A percentile compares a stretch with the other conserved stretches of the same genome.
Conservation (phyloP, 2,113 vertebrate genomes). For the Lepus timidus region DNA sequence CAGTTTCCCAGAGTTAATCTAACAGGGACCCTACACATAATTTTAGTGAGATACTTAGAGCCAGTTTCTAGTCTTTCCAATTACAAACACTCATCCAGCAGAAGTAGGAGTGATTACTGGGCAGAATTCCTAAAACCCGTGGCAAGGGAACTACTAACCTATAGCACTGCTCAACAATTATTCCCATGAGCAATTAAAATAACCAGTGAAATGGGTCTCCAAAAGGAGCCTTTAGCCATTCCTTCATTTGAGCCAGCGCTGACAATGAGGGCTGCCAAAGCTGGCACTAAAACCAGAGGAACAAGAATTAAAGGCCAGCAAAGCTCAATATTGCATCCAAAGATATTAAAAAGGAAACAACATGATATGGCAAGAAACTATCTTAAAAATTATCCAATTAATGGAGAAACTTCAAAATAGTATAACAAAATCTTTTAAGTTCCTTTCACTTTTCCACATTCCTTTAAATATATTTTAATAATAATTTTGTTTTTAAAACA, state of each 20-base stretch:
- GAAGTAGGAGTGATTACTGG: conserved; percentile 53
- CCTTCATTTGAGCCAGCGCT: conserved; percentile 46
- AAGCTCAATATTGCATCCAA: conserved; percentile 51
- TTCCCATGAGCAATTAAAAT: conserved; percentile 73
- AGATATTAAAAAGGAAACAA: conserved; percentile 56
- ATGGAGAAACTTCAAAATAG: not conserved
- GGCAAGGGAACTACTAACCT: conserved; percentile 58
- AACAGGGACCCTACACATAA: not conserved
- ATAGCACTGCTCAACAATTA: conserved; percentile 69
- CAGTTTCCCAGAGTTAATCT: conserved; percentile 45
- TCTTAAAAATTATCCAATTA: conserved; percentile 39
- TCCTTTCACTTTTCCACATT: conserved; percentile 36
- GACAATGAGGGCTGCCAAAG: conserved; percentile 46
- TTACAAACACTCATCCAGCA: conserved; percentile 45
- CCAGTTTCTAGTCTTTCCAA: conserved; percentile 51
- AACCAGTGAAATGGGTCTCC: conserved; percentile 64
- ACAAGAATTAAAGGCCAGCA: conserved; percentile 56
- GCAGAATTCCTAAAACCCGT: conserved; percentile 63
- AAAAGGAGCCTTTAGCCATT: conserved; percentile 57
- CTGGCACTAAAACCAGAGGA: not conserved
- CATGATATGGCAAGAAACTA: conserved; percentile 42
- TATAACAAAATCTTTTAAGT: conserved; percentile 30
- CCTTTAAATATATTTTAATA: conserved; percentile 61
- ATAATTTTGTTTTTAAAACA: conserved; percentile 58
- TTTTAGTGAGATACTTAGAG: conserved; percentile 15